Conservation (phyloP, 2,113 vertebrate genomes). For the Semicossyphus pulcher region DNA sequence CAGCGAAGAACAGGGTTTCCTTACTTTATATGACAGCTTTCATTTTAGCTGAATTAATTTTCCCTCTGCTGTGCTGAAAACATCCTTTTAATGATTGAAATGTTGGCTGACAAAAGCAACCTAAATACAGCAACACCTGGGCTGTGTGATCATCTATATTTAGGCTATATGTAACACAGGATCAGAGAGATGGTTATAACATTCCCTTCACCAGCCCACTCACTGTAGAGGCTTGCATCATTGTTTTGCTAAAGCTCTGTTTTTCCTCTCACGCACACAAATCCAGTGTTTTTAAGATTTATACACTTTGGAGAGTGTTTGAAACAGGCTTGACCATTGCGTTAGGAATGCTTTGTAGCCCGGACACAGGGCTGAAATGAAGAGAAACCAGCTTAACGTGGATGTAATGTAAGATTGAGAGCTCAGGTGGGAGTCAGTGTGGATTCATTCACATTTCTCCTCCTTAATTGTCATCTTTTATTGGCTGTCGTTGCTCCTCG, state of each 20-base stretch:
- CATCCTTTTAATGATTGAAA: no score
- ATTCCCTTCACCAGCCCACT: not conserved
- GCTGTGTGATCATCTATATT: no score
- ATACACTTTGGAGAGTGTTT: not conserved
- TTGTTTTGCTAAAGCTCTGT: not conserved
- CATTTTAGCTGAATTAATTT: no score
- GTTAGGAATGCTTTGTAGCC: not conserved
- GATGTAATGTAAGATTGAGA: not conserved
- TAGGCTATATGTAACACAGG: no score
- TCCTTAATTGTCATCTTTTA: not conserved
- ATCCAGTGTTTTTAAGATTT: not conserved
- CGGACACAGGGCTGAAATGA: not conserved
- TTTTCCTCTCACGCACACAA: not conserved
- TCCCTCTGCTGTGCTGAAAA: no score
- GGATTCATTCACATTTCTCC: slow-evolving; percentile 8
- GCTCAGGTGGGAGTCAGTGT: not conserved
- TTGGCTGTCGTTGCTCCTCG: not conserved
- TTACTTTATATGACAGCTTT: slow-evolving; percentile 5
- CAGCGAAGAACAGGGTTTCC: slow-evolving; percentile 43
- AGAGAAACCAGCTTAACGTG: not conserved
- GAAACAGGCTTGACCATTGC: not conserved
- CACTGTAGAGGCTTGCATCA: not conserved
- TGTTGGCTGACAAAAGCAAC: no score
- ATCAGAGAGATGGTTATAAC: no score
- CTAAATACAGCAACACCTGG: no score